These are phyloP conservation scores for Tor tambroides DNA, from an alignment of 2,113 vertebrate genomes.

Conservation along the genomic window DNA sequence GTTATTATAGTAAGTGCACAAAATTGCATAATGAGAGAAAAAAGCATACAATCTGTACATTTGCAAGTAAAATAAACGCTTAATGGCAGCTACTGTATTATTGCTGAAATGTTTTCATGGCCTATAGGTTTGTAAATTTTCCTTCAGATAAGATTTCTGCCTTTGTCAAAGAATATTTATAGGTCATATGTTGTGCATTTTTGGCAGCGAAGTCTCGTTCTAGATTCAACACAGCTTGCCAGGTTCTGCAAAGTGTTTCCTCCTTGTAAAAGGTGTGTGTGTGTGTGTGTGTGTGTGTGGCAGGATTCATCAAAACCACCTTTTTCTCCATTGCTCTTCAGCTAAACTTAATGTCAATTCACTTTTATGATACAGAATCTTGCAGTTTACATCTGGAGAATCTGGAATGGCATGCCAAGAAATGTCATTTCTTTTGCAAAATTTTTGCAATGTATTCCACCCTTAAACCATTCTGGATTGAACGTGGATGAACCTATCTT, in stretches of 20 bases:
- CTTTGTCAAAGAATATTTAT: conserved; percentile 27
- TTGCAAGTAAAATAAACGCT: background rate
- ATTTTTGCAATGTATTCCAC: background rate
- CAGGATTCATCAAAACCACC: conserved; percentile 12
- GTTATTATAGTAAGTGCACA: background rate
- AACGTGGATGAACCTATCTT: conserved; percentile 1
- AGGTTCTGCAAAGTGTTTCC: conserved; percentile 25
- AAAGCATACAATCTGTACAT: background rate
- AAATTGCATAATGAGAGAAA: background rate
- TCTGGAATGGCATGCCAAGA: background rate
- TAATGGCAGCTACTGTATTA: background rate
- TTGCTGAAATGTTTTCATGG: background rate
- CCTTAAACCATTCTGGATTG: conserved; percentile 32
- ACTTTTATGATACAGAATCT: background rate
- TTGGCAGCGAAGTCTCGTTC: background rate
- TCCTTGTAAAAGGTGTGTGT: background rate
- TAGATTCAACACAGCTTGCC: conserved; percentile 29
- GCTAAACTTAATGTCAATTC: conserved; percentile 25
- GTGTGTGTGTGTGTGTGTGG: conserved; percentile 5
- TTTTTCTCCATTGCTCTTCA: conserved; percentile 19
- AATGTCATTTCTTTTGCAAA: background rate
- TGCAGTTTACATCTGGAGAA: background rate
- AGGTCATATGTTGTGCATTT: background rate
- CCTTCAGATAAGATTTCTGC: background rate
- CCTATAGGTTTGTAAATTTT: background rate